These are phyloP conservation scores for Volucella inflata DNA, from an alignment of 2,888 invertebrate species.

Conservation along the genomic window DNA sequence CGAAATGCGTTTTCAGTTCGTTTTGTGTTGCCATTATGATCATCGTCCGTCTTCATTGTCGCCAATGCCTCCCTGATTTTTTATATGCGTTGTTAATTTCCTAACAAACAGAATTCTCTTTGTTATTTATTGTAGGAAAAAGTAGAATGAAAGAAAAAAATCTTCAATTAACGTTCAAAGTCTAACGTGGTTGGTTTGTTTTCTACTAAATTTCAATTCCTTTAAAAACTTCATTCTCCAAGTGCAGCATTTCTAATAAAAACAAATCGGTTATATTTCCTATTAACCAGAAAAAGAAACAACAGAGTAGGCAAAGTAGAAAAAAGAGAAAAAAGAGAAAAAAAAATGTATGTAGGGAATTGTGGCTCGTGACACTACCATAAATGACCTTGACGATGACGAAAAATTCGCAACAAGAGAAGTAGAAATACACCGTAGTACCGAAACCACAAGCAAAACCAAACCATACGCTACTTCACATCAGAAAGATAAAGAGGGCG, in stretches of 20 bases:
- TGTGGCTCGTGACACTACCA: slow-evolving; percentile 68
- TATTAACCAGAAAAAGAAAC: no score
- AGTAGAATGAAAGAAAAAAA: slow-evolving; percentile 14
- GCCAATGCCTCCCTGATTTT: slow-evolving; percentile 16
- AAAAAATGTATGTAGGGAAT: slow-evolving; percentile 39
- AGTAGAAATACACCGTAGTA: slow-evolving; percentile 25
- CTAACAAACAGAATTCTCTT: slow-evolving; percentile 44
- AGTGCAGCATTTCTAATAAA: slow-evolving; percentile 15
- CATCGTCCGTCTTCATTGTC: slow-evolving; percentile 1
- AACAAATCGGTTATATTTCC: slow-evolving; percentile 6
- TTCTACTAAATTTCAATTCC: slow-evolving; percentile 23
- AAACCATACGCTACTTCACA: slow-evolving; percentile 6
- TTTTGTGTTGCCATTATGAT: slow-evolving; percentile 18
- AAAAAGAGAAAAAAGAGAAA: not conserved
- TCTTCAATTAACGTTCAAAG: slow-evolving; percentile 28
- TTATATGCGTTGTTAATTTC: slow-evolving; percentile 50
- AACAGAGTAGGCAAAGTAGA: slow-evolving; percentile 11
- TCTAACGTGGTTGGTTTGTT: slow-evolving; percentile 50
- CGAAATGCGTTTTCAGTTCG: slow-evolving; percentile 35
- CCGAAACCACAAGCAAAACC: slow-evolving; percentile 25
- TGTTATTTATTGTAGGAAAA: slow-evolving; percentile 13
- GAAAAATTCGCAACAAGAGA: slow-evolving; percentile 61
- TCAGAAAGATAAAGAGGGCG: not conserved
- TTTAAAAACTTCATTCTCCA: slow-evolving; percentile 43
- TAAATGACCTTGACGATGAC: slow-evolving; percentile 72